phyloP scores from a whole-genome alignment of 2,888 invertebrate genomes.

The Cerastis rubricosa region DNA sequence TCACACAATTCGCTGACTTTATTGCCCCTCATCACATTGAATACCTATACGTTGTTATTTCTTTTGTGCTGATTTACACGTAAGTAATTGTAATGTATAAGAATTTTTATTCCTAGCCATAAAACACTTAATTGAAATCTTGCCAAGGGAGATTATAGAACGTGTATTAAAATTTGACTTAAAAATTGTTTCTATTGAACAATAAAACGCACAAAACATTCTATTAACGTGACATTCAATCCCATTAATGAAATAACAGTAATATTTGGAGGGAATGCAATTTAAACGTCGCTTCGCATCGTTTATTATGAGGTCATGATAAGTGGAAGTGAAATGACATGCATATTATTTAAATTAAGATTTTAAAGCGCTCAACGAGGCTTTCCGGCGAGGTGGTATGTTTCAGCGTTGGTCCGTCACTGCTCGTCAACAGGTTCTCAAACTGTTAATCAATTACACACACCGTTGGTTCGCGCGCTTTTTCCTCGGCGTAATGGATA shows the following conservation, averaged over 20 bases:
- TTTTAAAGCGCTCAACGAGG: slow-evolving; percentile 74
- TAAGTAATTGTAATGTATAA: slow-evolving; percentile 58
- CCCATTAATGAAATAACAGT: slow-evolving; percentile 69
- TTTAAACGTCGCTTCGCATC: slow-evolving; percentile 69
- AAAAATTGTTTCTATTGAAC: slow-evolving; percentile 70
- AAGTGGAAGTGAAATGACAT: slow-evolving; percentile 72
- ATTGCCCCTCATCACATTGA: slow-evolving; percentile 71
- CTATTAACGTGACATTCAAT: slow-evolving; percentile 76
- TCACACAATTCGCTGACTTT: slow-evolving; percentile 75
- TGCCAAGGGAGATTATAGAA: slow-evolving; percentile 74
- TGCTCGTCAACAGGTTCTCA: slow-evolving; percentile 79
- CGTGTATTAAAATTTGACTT: slow-evolving; percentile 66
- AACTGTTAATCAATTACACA: slow-evolving; percentile 89
- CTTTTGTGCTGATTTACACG: slow-evolving; percentile 69
- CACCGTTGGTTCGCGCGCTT: slow-evolving; percentile 84
- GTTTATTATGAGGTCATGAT: slow-evolving; percentile 58
- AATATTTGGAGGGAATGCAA: slow-evolving; percentile 59
- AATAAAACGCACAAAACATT: slow-evolving; percentile 71
- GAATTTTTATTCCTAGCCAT: slow-evolving; percentile 66
- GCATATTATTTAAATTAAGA: slow-evolving; percentile 76
- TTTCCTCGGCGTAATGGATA: slow-evolving; percentile 88
- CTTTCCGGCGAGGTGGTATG: slow-evolving; percentile 61
- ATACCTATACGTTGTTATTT: slow-evolving; percentile 66
- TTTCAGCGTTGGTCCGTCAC: slow-evolving; percentile 69
- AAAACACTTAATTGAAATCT: slow-evolving; percentile 75